A percentile compares a stretch with the other conserved stretches of the same genome.
phyloP scores from a whole-genome alignment of 64 coral and sea anemone species.

The Porites lutea region DNA sequence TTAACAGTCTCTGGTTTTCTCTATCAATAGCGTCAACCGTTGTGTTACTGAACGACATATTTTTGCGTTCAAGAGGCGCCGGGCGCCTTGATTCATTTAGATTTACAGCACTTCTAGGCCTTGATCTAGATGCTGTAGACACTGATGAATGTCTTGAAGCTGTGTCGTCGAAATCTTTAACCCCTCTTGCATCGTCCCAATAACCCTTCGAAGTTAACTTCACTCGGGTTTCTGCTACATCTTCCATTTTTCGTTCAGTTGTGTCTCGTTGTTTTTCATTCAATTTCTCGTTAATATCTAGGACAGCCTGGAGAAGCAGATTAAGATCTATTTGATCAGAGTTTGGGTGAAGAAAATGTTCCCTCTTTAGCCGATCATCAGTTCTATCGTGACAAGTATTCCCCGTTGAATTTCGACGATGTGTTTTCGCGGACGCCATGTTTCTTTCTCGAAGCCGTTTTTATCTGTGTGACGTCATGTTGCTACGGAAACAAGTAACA shows the following conservation, averaged over 20 bases:
- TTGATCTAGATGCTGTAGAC: conserved; percentile 55
- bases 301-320: conserved; percentile 87
- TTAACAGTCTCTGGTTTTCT: conserved; percentile 94
- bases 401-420: conserved; percentile 39
- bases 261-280: conserved; percentile 53
- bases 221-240: neutral
- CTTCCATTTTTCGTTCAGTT: neutral
- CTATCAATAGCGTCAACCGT: conserved; percentile 90
- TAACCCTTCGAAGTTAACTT: neutral
- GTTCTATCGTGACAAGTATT: conserved; percentile 53
- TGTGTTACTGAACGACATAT: conserved; percentile 95
- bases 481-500: conserved; percentile 62
- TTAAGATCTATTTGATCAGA: conserved; percentile 99
- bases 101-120: conserved; percentile 75
- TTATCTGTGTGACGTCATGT: conserved; percentile 2
- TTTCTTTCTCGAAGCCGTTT: conserved; percentile 34
- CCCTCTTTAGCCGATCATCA: conserved; percentile 69
- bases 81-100: conserved; percentile 43
- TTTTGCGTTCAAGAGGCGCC: conserved; percentile 80
- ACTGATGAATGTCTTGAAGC: conserved; percentile 53
- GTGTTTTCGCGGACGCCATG: conserved; percentile 61
- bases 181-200: neutral
- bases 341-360: conserved; percentile 94
- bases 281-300: conserved; percentile 97
- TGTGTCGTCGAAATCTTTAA: conserved; percentile 45